phyloP scores from a whole-genome alignment of 2,888 invertebrate genomes.

The Yponomeuta evonymella region DNA sequence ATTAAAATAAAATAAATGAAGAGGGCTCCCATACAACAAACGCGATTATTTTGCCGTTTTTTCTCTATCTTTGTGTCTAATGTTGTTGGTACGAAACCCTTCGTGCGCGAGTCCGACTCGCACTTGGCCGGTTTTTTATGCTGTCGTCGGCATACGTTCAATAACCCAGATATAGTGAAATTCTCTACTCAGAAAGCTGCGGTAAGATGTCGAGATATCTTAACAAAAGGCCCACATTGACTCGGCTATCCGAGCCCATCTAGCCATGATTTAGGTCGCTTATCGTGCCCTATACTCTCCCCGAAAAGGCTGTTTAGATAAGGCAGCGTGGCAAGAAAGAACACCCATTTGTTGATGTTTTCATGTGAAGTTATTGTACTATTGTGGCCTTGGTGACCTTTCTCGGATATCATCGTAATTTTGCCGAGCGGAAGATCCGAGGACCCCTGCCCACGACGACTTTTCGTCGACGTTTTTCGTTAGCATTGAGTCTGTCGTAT shows the following conservation, averaged over 20 bases:
- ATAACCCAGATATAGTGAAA: background rate
- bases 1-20: too few relatives aligned
- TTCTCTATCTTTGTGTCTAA: too few relatives aligned
- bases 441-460: too few relatives aligned
- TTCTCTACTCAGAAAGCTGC: background rate
- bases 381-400: background rate
- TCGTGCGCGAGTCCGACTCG: too few relatives aligned
- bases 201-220: background rate
- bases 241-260: background rate
- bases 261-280: slow-evolving; percentile 9
- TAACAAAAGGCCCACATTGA: background rate
- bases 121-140: too few relatives aligned
- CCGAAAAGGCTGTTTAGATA: background rate
- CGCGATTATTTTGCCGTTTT: too few relatives aligned
- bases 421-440: background rate
- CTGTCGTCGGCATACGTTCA: too few relatives aligned
- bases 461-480: too few relatives aligned
- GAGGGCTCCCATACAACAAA: too few relatives aligned
- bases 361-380: background rate
- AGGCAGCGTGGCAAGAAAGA: background rate
- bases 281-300: background rate
- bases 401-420: background rate
- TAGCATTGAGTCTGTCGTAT: too few relatives aligned
- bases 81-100: too few relatives aligned
- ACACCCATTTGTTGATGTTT: slow-evolving; percentile 4